phyloP scores from a whole-genome alignment of 1,140 invertebrate species.

The Drosophila lini region DNA sequence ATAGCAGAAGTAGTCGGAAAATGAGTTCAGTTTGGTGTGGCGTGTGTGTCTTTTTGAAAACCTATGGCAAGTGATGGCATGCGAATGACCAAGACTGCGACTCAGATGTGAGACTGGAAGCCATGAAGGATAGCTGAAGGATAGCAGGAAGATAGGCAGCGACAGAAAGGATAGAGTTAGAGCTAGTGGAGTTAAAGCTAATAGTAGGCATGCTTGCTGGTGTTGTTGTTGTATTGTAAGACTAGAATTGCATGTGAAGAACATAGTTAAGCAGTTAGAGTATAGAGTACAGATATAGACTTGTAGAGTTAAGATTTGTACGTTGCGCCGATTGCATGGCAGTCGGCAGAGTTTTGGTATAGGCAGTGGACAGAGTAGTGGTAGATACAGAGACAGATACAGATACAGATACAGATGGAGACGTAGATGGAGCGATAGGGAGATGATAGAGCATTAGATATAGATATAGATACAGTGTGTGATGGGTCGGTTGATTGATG shows the following conservation, averaged over 20 bases:
- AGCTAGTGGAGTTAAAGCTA: slow-evolving; percentile 71
- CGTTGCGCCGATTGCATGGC: slow-evolving; percentile 64
- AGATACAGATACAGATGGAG: slow-evolving; percentile 15
- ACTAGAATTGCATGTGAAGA: slow-evolving; percentile 80
- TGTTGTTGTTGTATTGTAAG: slow-evolving; percentile 70
- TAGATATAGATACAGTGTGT: slow-evolving; percentile 42
- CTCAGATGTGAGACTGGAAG: slow-evolving; percentile 34
- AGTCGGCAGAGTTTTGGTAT: slow-evolving; percentile 73
- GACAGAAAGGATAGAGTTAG: slow-evolving; percentile 51
- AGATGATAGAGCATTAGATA: slow-evolving; percentile 41
- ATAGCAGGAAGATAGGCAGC: slow-evolving; percentile 17
- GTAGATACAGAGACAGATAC: slow-evolving; percentile 23
- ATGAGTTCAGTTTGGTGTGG: slow-evolving; percentile 73
- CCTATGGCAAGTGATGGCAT: slow-evolving; percentile 84
- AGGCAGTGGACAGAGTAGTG: slow-evolving; percentile 58
- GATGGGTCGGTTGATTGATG: slow-evolving; percentile 17
- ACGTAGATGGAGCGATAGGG: slow-evolving; percentile 15
- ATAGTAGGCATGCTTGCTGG: slow-evolving; percentile 70
- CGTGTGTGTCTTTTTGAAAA: slow-evolving; percentile 45
- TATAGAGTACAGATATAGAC: slow-evolving; percentile 29
- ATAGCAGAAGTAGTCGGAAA: slow-evolving; percentile 52
- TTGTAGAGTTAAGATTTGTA: slow-evolving; percentile 64
- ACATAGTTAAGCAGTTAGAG: slow-evolving; percentile 44
- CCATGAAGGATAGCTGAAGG: slow-evolving; percentile 27
- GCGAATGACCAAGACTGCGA: slow-evolving; percentile 77